These are phyloP conservation scores for Dusona sp. DNA, from an alignment of 2,888 invertebrate genomes.

Conservation along the genomic window DNA sequence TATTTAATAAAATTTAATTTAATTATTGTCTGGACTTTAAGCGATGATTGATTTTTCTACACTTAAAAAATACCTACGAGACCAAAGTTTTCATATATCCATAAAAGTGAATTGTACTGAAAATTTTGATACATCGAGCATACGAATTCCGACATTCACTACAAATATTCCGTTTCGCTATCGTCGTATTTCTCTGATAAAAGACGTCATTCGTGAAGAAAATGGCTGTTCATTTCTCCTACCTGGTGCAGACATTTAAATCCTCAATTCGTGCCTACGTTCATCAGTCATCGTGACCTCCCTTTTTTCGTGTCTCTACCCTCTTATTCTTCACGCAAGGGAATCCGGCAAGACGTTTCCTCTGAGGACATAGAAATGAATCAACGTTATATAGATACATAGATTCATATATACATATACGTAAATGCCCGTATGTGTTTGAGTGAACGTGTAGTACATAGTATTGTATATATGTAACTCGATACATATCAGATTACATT, in stretches of 20 bases:
- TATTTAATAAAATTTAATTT: neutral
- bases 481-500: conserved; percentile 81
- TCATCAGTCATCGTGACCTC: conserved; percentile 44
- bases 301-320: conserved; percentile 14
- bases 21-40: neutral
- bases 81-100: too few relatives aligned
- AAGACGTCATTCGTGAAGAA: conserved; percentile 27
- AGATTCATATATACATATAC: conserved; percentile 1
- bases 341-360: conserved; percentile 44
- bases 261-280: conserved; percentile 19
- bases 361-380: conserved; percentile 51
- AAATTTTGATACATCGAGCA: neutral
- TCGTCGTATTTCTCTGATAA: neutral
- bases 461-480: conserved; percentile 73
- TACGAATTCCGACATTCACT: conserved; percentile 32
- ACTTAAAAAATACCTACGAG: neutral
- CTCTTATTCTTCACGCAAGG: conserved; percentile 39
- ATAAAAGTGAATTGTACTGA: too few relatives aligned
- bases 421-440: conserved; percentile 1
- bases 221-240: conserved; percentile 52
- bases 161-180: neutral
- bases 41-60: neutral
- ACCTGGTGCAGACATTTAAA: conserved; percentile 35
- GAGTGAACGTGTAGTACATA: conserved; percentile 16
- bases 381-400: conserved; percentile 20